A percentile compares a stretch with the other conserved stretches of the same genome.
Evolutionary conservation across 2,113 vertebrate genomes (phyloP).

Genomic region (Haliaeetus leucogaster): DNA sequence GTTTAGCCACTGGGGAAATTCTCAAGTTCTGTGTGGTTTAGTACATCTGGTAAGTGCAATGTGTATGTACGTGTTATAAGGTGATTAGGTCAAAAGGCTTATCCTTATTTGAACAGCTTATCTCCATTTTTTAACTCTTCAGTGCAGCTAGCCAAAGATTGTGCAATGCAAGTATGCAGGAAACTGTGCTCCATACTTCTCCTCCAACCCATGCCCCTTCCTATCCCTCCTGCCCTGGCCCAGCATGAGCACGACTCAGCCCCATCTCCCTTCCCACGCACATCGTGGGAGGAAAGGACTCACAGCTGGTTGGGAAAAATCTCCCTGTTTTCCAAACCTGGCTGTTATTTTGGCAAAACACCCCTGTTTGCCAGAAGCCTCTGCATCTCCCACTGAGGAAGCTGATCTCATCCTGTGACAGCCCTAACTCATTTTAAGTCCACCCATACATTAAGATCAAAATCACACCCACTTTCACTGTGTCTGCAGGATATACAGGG

Average conservation of each 20-base stretch:
- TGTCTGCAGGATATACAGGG: not conserved
- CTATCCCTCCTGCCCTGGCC: not conserved
- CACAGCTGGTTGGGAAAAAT: not conserved
- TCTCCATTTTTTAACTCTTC: not conserved
- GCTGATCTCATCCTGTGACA: not conserved
- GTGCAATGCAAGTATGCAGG: not conserved
- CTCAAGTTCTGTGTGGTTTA: slow-evolving; percentile 12
- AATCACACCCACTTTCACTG: not conserved
- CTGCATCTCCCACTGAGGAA: not conserved
- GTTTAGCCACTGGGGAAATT: slow-evolving; percentile 38
- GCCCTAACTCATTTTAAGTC: not conserved
- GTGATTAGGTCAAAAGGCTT: not conserved
- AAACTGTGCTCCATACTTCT: not conserved
- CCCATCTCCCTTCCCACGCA: not conserved
- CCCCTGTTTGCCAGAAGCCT: not conserved
- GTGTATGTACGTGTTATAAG: not conserved
- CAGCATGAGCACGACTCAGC: not conserved
- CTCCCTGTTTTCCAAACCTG: not conserved
- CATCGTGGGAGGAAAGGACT: not conserved
- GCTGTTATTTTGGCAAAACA: not conserved
- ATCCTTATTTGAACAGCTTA: not conserved
- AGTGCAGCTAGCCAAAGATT: not conserved
- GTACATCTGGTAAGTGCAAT: not conserved
- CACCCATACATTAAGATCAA: not conserved
- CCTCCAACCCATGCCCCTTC: not conserved